Base-by-base conservation (phyloP, 2,888 invertebrate species). In the Parnassius orleans region DNA sequence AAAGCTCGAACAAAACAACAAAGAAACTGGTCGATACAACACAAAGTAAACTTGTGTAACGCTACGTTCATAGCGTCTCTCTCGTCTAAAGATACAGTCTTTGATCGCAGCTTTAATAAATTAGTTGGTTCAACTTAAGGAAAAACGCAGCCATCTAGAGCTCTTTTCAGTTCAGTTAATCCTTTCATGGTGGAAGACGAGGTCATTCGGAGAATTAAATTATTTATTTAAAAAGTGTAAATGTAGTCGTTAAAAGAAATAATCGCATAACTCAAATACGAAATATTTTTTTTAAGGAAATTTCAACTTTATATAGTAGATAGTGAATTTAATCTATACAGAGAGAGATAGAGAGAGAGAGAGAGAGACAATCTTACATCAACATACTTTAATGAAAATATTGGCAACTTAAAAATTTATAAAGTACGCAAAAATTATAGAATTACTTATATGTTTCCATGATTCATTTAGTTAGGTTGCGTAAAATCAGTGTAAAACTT, bases 101-200 rank as follows among this genome's bases (percentile, higher is more conserved):
- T 48, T 56, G 56, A 56, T 48, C 56, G 48, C 14, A 2, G 41
- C 48, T 48, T 14, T 48, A 14, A 56, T 48, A 56, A n/a, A 48
- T 14, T 56, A 56, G 33, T 56, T 55, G 19, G 46, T 55, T 55
- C 9, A 19, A 46, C 12, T 55, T 46, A 46, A 24, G 46, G 55
- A 55, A 55, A 55, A 15, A 42, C 42, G 9, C 44, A n/a, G 43
- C n/a, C 19, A 19, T 43, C 11, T 15, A 33, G 54, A 54, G 19
- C 19, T 10, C 15, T 11, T 43, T 54, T 43, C 42, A 43, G 42
- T 54, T 44, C 15, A 54, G 10, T 54, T 15, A 42, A 53, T 12
- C 14, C 48, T 48, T 48, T 48, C 9, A 9, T 48, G 10, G 33
- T 33, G 33, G 5, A 33, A 0, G 24, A 24, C n/a, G n/a, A 19